Evolutionary conservation across 2,113 vertebrate genomes (phyloP).

Genomic region (Scortum barcoo): DNA sequence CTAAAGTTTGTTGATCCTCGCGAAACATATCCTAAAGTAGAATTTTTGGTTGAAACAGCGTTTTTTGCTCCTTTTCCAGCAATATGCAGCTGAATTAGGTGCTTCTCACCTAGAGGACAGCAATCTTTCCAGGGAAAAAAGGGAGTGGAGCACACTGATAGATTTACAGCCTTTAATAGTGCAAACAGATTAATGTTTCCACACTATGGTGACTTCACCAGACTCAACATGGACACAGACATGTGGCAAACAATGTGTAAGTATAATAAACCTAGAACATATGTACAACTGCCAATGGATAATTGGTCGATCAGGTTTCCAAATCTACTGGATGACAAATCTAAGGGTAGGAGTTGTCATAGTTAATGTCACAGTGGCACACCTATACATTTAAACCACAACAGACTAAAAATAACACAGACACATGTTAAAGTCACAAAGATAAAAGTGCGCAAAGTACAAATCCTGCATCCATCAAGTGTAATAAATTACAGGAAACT

Average conservation of each 20-base stretch:
- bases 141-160: not conserved
- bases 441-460: not conserved
- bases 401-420: not conserved
- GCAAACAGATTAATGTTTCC: not conserved
- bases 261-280: too few relatives aligned
- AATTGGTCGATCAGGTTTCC: not conserved
- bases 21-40: not conserved
- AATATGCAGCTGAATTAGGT: too few relatives aligned
- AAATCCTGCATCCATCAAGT: not conserved
- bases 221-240: too few relatives aligned
- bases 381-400: not conserved
- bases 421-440: not conserved
- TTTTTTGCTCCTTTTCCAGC: too few relatives aligned
- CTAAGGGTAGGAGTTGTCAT: not conserved
- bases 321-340: slow-evolving; percentile 10
- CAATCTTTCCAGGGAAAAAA: too few relatives aligned
- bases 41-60: too few relatives aligned
- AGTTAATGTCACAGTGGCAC: not conserved
- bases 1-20: not conserved
- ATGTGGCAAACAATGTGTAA: not conserved
- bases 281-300: not conserved
- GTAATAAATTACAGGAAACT: not conserved
- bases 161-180: not conserved
- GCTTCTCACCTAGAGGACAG: too few relatives aligned
- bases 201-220: not conserved